A percentile compares a stretch with the other conserved stretches of the same genome.
Evolutionary conservation across 2,888 invertebrate species (phyloP).

Genomic region (Pseudococcus longispinus): DNA sequence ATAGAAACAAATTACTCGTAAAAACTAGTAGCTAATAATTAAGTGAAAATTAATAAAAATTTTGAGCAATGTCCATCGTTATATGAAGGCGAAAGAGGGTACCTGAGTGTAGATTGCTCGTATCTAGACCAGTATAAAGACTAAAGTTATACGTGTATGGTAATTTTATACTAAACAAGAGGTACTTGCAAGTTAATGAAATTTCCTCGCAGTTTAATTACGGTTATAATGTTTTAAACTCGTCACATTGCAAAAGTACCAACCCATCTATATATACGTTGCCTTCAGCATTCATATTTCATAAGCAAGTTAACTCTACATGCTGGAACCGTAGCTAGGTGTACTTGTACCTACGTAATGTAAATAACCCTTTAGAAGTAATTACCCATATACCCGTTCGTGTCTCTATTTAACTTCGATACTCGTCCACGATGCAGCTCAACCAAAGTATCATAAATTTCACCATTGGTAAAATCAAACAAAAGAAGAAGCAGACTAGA

Average conservation of each 20-base stretch:
- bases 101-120: not conserved
- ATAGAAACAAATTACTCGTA: too few relatives aligned
- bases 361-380: not conserved
- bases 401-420: not conserved
- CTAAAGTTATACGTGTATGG: not conserved
- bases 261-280: not conserved
- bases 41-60: not conserved
- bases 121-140: not conserved
- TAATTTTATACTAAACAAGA: not conserved
- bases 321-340: not conserved
- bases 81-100: too few relatives aligned
- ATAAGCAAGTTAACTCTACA: not conserved
- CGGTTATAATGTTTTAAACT: not conserved
- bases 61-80: not conserved
- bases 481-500: too few relatives aligned
- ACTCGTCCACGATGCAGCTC: not conserved
- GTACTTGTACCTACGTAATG: not conserved
- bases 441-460: not conserved
- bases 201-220: constrained; percentile 3
- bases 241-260: not conserved
- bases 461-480: not conserved
- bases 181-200: constrained; percentile 1
- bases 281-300: not conserved
- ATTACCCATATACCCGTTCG: not conserved
- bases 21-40: not conserved